Base-by-base conservation (phyloP, 2,113 vertebrate genomes). In the Myotis lucifugus region DNA sequence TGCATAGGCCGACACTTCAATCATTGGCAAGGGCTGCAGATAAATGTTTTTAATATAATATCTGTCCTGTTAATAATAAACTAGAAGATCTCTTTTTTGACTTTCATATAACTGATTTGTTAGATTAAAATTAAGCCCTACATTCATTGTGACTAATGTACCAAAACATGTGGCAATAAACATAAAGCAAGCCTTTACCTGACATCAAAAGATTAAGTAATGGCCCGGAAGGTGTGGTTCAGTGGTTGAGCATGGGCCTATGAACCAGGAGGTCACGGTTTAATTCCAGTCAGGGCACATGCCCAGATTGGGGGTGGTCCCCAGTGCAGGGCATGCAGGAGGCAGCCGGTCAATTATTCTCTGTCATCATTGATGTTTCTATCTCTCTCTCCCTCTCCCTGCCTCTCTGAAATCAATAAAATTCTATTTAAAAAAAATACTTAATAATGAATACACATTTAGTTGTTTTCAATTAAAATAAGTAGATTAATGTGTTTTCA, bases 401-500 rank as follows among this genome's bases (percentile, higher is more conserved):
- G 23, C 23, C 59, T 27, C 59, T 61, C 59, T 61, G 23, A 61
- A 61, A 61, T 27, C 59, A 61, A 61, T 61, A 61, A 61, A 61
- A 61, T 59, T 59, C 23, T 25, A 27, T 27, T 59, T 23, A 8
- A 56, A 59, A 59, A 48, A 59, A 59, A 59, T 59, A 25, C 56
- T 59, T 59, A 69, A 19, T 90, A 92, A 78, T 85, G 29, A 25
- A 37, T 84, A 72, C 2, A 48, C 18, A 72, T 66, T 78, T 32
- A 52, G 73, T 95, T 85, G 3, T 27, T 93, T 21, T 87, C 19
- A 66, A 61, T 61, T 94, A 77, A 95, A 88, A 72, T 84, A 76
- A 79, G 15, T 64, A 82, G n/a, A 70, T 37, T 67, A 81, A 74
- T 17, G 61, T 94, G 29, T 52, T 91, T 79, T n/a, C 52, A 50